These are phyloP conservation scores for Mellivora capensis DNA, from an alignment of 2,113 vertebrate species.

Conservation along the genomic window DNA sequence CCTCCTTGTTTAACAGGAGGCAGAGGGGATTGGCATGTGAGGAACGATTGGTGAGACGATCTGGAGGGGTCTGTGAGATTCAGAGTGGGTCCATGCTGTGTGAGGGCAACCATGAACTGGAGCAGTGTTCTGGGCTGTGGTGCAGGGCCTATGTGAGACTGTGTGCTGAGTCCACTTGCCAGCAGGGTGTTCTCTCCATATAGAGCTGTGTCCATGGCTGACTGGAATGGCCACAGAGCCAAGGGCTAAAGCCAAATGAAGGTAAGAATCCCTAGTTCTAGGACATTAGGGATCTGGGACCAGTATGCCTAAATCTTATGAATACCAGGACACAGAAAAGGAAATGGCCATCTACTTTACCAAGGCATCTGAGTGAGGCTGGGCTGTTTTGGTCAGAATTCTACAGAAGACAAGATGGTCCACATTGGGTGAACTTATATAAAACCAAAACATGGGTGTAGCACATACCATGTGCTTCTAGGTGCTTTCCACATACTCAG, in stretches of 20 bases:
- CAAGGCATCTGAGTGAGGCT: neutral
- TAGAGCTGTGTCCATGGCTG: neutral
- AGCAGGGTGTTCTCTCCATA: neutral
- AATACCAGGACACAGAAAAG: neutral
- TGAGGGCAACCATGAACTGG: neutral
- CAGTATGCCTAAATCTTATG: neutral
- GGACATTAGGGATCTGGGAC: neutral
- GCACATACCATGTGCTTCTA: neutral
- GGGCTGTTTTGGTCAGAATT: neutral
- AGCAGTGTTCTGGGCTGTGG: neutral
- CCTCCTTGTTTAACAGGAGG: neutral
- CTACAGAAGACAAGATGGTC: neutral
- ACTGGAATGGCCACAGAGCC: neutral
- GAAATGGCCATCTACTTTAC: neutral
- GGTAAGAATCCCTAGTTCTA: neutral
- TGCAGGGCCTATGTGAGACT: neutral
- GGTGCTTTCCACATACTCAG: neutral
- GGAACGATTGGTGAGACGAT: neutral
- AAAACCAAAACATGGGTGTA: neutral
- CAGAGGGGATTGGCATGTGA: neutral
- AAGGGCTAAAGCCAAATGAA: neutral
- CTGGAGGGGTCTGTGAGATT: neutral
- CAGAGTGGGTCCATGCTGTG: neutral
- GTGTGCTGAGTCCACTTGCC: neutral
- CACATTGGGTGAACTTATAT: neutral